Evolutionary conservation across 1,140 invertebrate genomes (phyloP).

Genomic region (Globodera rostochiensis): DNA sequence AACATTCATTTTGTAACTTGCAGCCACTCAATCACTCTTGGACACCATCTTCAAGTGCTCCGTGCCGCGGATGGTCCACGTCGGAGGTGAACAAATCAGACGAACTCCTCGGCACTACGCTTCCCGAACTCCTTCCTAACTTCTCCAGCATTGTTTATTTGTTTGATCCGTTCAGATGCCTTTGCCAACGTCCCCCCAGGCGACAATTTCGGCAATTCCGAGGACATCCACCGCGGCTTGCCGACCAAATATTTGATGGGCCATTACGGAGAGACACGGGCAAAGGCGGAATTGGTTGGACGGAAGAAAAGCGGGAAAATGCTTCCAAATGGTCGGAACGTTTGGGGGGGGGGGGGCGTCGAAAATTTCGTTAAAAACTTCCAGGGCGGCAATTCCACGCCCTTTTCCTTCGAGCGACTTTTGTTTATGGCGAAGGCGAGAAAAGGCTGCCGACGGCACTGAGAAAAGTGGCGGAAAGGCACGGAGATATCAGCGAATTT

Average conservation of each 20-base stretch:
- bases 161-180: slow-evolving; percentile 20
- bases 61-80: slow-evolving; percentile 35
- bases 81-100: slow-evolving; percentile 30
- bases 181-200: slow-evolving; percentile 47
- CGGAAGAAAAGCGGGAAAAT: slow-evolving; percentile 30
- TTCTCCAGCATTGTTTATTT: background rate
- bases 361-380: background rate
- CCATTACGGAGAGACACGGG: slow-evolving; percentile 45
- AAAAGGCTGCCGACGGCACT: slow-evolving; percentile 28
- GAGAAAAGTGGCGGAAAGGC: slow-evolving; percentile 32
- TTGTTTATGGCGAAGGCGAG: slow-evolving; percentile 48
- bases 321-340: slow-evolving; percentile 34
- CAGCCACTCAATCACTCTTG: slow-evolving; percentile 37
- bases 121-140: background rate
- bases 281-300: slow-evolving; percentile 30
- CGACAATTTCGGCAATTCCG: slow-evolving; percentile 49
- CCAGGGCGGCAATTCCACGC: slow-evolving; percentile 38
- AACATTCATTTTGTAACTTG: slow-evolving; percentile 4
- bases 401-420: slow-evolving; percentile 43
- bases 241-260: slow-evolving; percentile 43
- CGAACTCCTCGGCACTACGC: background rate
- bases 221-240: slow-evolving; percentile 38
- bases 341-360: too few relatives aligned
- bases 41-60: slow-evolving; percentile 39
- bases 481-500: slow-evolving; percentile 30